Conservation (phyloP, 2,888 invertebrate species). For the Cactoblastis cactorum region DNA sequence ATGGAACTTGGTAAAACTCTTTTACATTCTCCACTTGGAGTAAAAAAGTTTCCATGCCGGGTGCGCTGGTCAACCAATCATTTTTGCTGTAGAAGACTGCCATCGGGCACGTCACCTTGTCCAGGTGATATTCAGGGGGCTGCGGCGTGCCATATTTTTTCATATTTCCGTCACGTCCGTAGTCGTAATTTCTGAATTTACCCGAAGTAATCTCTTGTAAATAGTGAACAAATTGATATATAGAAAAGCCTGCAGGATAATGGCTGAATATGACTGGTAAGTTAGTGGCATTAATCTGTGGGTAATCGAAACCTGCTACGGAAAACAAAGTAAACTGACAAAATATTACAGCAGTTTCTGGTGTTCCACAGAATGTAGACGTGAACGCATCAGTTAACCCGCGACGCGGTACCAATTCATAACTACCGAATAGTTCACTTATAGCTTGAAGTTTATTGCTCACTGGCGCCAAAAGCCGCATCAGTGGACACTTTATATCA, state of each 20-base stretch:
- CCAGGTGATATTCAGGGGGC: slow-evolving; percentile 30
- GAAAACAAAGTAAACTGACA: background rate
- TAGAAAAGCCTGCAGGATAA: slow-evolving; percentile 56
- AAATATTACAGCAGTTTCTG: background rate
- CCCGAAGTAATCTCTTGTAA: slow-evolving; percentile 29
- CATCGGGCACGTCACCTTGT: slow-evolving; percentile 27
- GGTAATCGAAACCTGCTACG: slow-evolving; percentile 29
- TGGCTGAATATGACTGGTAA: slow-evolving; percentile 26
- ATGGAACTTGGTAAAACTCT: slow-evolving; percentile 23
- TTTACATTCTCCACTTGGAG: slow-evolving; percentile 27
- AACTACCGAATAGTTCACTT: background rate
- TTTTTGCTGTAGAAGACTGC: slow-evolving; percentile 30
- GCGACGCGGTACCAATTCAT: background rate
- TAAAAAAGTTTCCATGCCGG: slow-evolving; percentile 24
- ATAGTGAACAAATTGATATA: slow-evolving; percentile 51
- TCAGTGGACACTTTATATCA: slow-evolving; percentile 45
- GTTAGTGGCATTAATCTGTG: slow-evolving; percentile 25
- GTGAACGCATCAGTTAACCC: background rate
- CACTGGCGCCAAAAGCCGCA: slow-evolving; percentile 15
- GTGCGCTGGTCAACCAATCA: too few relatives aligned
- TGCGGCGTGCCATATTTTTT: slow-evolving; percentile 20
- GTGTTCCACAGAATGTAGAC: background rate
- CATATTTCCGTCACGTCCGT: slow-evolving; percentile 18
- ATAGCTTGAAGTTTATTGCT: background rate
- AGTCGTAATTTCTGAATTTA: slow-evolving; percentile 32